Evolutionary conservation across 2,888 invertebrate genomes (phyloP).

Genomic region (Eupsilia transversa): DNA sequence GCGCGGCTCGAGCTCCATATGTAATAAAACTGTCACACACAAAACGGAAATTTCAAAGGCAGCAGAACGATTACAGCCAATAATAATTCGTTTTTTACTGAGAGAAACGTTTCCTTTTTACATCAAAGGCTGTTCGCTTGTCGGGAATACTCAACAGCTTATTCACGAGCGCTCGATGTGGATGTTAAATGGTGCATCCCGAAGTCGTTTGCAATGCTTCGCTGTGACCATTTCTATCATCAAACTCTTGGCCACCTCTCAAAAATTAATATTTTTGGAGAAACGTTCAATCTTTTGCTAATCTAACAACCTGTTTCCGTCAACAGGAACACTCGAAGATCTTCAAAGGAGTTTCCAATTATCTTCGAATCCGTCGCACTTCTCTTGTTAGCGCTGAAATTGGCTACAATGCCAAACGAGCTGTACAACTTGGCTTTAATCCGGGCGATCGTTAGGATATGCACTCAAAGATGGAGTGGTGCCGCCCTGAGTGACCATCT

Average conservation of each 20-base stretch:
- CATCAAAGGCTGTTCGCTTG: slow-evolving; percentile 67
- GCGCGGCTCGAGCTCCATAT: slow-evolving; percentile 38
- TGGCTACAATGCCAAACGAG: slow-evolving; percentile 65
- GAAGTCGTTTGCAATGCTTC: slow-evolving; percentile 23
- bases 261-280: slow-evolving; percentile 23
- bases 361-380: slow-evolving; percentile 55
- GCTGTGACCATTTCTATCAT: slow-evolving; percentile 20
- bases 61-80: slow-evolving; percentile 68
- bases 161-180: slow-evolving; percentile 47
- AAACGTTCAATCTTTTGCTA: slow-evolving; percentile 31
- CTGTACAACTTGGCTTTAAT: slow-evolving; percentile 60
- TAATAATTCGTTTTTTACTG: slow-evolving; percentile 70
- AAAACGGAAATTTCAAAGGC: slow-evolving; percentile 69
- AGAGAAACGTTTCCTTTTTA: slow-evolving; percentile 64
- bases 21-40: slow-evolving; percentile 72
- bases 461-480: slow-evolving; percentile 62
- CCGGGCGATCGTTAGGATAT: slow-evolving; percentile 66
- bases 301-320: slow-evolving; percentile 13
- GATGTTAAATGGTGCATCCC: slow-evolving; percentile 60
- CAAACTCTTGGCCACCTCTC: background rate
- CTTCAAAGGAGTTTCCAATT: slow-evolving; percentile 64
- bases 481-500: slow-evolving; percentile 72
- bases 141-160: slow-evolving; percentile 52
- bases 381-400: slow-evolving; percentile 59
- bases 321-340: slow-evolving; percentile 32